phyloP scores from a whole-genome alignment of 2,113 vertebrate species.

The Merops nubicus region DNA sequence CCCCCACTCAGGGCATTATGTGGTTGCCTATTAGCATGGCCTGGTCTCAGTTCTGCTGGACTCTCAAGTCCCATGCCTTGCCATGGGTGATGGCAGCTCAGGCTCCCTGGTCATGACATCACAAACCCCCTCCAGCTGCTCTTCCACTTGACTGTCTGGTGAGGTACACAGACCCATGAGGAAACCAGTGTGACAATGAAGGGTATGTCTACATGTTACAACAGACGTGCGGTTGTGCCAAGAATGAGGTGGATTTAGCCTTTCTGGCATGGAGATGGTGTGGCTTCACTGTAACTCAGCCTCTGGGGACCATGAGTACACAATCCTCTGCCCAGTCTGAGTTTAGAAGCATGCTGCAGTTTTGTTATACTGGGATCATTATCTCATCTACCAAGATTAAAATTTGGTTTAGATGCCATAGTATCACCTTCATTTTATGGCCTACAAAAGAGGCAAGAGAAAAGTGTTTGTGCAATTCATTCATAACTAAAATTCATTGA shows the following conservation, averaged over 20 bases:
- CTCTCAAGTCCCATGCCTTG: background rate
- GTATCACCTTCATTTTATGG: background rate
- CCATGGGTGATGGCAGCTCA: background rate
- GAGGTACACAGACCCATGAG: background rate
- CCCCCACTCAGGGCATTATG: background rate
- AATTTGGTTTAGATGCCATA: background rate
- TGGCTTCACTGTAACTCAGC: background rate
- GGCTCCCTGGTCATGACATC: background rate
- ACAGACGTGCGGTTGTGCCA: background rate
- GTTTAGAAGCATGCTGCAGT: background rate
- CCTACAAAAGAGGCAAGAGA: background rate
- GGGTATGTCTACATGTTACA: background rate
- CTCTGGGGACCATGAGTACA: background rate
- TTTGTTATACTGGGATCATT: background rate
- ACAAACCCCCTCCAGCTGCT: rapidly evolving
- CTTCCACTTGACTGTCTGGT: background rate
- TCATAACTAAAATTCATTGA: background rate
- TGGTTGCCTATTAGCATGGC: background rate
- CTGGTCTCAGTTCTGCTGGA: background rate
- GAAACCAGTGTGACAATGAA: background rate
- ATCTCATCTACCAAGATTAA: background rate
- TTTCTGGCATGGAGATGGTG: rapidly evolving
- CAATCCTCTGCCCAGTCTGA: rapidly evolving
- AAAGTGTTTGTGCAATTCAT: background rate
- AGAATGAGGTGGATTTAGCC: background rate